These are phyloP conservation scores for Chaetodon auriga DNA, from an alignment of 2,113 vertebrate genomes.

Conservation along the genomic window DNA sequence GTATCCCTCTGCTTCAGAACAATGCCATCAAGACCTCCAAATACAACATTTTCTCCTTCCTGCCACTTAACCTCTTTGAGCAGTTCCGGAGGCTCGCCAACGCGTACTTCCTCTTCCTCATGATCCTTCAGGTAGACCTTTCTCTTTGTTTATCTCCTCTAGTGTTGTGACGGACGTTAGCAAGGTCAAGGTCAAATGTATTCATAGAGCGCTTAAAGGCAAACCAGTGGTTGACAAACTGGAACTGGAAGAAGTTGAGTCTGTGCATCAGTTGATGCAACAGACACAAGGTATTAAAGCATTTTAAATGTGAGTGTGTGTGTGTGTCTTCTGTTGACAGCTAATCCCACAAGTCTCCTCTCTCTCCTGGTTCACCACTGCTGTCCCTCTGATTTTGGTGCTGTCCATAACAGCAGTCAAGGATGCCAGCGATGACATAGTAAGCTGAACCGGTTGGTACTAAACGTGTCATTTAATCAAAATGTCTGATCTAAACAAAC, in stretches of 20 bases:
- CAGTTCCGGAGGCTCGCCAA: slow-evolving; percentile 96
- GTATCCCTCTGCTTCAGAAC: slow-evolving; percentile 79
- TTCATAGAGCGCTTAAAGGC: too few relatives aligned
- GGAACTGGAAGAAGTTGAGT: too few relatives aligned
- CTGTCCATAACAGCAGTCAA: slow-evolving; percentile 91
- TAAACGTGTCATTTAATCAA: not conserved
- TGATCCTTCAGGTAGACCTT: slow-evolving; percentile 89
- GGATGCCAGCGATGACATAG: slow-evolving; percentile 93
- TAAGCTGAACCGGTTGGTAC: slow-evolving; percentile 74
- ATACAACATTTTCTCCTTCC: slow-evolving; percentile 92
- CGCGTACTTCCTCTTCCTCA: slow-evolving; percentile 93
- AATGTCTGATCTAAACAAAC: not conserved
- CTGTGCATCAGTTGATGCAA: not conserved
- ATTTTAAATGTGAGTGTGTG: not conserved
- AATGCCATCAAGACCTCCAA: slow-evolving; percentile 96
- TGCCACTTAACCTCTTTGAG: slow-evolving; percentile 96
- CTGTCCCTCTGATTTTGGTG: slow-evolving; percentile 91
- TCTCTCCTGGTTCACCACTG: slow-evolving; percentile 94
- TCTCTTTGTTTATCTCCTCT: not conserved
- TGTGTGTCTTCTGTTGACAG: slow-evolving; percentile 80
- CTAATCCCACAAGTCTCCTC: slow-evolving; percentile 94
- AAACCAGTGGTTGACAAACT: too few relatives aligned
- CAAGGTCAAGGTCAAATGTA: too few relatives aligned
- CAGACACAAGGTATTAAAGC: not conserved
- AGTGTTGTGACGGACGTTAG: not conserved